Evolutionary conservation across 1,140 invertebrate species (phyloP).

Genomic region (Stenopsyche tienmushanensis): DNA sequence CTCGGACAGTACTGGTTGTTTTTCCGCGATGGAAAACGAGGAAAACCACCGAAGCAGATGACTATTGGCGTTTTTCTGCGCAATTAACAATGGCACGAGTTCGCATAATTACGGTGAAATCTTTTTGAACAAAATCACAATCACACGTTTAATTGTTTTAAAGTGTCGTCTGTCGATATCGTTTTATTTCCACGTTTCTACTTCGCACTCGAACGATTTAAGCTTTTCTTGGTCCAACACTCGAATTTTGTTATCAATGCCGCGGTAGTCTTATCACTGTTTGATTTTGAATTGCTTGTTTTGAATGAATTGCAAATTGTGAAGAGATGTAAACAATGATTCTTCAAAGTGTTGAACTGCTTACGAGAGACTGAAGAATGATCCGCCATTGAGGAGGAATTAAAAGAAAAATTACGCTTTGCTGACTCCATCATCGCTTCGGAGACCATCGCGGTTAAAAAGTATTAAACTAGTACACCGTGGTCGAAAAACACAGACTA

Average conservation of each 20-base stretch:
- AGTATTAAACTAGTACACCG: not conserved
- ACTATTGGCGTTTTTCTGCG: not conserved
- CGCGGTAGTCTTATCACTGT: no score
- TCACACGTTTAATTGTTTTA: not conserved
- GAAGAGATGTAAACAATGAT: not conserved
- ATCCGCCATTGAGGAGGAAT: conserved; percentile 15
- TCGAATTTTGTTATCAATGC: no score
- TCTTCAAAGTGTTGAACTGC: not conserved
- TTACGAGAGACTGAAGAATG: not conserved
- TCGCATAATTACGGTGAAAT: not conserved
- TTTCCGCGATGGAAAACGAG: not conserved
- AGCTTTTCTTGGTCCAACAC: no score
- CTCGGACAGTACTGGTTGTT: conserved; percentile 41
- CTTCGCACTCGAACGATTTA: no score
- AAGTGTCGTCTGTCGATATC: no score
- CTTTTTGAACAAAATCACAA: not conserved
- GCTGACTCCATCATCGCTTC: conserved; percentile 22
- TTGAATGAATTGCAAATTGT: no score
- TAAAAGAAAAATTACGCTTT: conserved; percentile 26
- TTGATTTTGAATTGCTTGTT: no score
- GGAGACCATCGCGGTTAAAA: conserved; percentile 21
- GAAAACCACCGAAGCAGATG: not conserved
- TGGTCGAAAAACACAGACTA: not conserved
- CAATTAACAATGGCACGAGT: not conserved
- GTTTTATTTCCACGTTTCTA: no score